Base-by-base conservation (phyloP, 2,888 invertebrate genomes). In the Pachymerium ferrugineum region DNA sequence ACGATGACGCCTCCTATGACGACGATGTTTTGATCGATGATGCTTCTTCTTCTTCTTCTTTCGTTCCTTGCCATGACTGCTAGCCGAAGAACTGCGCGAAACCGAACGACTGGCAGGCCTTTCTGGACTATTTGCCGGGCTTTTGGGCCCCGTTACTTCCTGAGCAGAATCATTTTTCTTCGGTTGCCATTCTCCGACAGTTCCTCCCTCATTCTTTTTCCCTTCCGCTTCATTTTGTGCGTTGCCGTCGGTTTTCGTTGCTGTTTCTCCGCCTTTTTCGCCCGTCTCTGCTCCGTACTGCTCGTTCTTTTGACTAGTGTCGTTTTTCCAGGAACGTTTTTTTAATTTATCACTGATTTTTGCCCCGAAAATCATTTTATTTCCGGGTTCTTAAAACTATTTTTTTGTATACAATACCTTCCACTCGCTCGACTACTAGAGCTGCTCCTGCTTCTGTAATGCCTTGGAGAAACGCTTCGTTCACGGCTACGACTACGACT, bases 41-140 rank as follows among this genome's bases (percentile, higher is more conserved):
- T 72, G 73, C 68, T 73, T 73, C 38, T 73, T 73, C 35, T 73
- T 73, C 33, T 73, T 73, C 35, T 73, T 73, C 10, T 68, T 62
- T 4, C 73, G 67, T 2, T 73, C 73, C 33, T 73, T 73, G 1
- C 54, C 30, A 25, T 28, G 73, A 22, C 67, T 67, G 16, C 67
- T 67, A 12, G 67, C 35, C 14, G 73, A 68, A 25, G 31, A 31
- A 16, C 73, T 73, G 4, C 73, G 22, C 28, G 73, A 73, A 12
- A 67, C 73, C 6, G 73, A 72, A 8, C 29, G 47, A 72, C 35
- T 47, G 3, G 30, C 54, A n/a, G 30, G 29, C 19, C 35, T 28
- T 2, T 72, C 72, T 16, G 19, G 70, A 22, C 70, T 69, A n/a
- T 30, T 72, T 10, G 30, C 72, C 38, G 62, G 47, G 29, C 72